Conservation (phyloP, 2,888 invertebrate genomes). For the Parochlus steinenii region DNA sequence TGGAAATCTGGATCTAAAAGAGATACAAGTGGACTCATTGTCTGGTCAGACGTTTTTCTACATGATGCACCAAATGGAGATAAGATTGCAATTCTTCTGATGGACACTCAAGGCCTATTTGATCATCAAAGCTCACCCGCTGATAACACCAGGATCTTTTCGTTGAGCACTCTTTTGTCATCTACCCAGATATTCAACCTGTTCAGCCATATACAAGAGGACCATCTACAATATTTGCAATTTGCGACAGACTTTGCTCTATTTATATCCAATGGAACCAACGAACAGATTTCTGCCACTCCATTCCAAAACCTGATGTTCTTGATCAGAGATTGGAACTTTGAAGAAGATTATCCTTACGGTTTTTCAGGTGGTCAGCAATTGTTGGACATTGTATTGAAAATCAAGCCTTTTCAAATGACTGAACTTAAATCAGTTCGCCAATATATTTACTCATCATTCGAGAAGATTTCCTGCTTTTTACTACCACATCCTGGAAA, state of each 20-base stretch:
- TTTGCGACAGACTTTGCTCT: too few relatives aligned
- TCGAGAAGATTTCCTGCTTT: slow-evolving; percentile 10
- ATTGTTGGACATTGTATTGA: neutral
- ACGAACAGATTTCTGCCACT: neutral
- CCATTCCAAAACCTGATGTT: slow-evolving; percentile 13
- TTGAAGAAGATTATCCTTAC: slow-evolving; percentile 10
- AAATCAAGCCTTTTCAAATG: slow-evolving; percentile 7
- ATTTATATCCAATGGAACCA: too few relatives aligned
- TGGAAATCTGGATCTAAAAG: slow-evolving; percentile 11
- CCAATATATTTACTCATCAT: slow-evolving; percentile 8
- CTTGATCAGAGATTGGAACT: slow-evolving; percentile 12
- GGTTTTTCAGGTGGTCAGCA: slow-evolving; percentile 10
- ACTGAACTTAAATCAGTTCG: slow-evolving; percentile 11
- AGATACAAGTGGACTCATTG: slow-evolving; percentile 10
- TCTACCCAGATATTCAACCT: slow-evolving; percentile 12
- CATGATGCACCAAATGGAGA: slow-evolving; percentile 7
- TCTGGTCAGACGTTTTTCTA: slow-evolving; percentile 13
- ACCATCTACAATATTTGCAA: slow-evolving; percentile 13
- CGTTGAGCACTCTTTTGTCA: slow-evolving; percentile 12
- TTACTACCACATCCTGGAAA: slow-evolving; percentile 12
- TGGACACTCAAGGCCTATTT: slow-evolving; percentile 13
- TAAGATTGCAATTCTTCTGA: slow-evolving; percentile 11
- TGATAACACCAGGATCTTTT: slow-evolving; percentile 12
- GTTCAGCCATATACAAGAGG: slow-evolving; percentile 11
- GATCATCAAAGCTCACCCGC: slow-evolving; percentile 9